Evolutionary conservation across 2,888 invertebrate species (phyloP), one percentile per base, ranked within the genome.

Genomic region (Cerceris ruficornis): DNA sequence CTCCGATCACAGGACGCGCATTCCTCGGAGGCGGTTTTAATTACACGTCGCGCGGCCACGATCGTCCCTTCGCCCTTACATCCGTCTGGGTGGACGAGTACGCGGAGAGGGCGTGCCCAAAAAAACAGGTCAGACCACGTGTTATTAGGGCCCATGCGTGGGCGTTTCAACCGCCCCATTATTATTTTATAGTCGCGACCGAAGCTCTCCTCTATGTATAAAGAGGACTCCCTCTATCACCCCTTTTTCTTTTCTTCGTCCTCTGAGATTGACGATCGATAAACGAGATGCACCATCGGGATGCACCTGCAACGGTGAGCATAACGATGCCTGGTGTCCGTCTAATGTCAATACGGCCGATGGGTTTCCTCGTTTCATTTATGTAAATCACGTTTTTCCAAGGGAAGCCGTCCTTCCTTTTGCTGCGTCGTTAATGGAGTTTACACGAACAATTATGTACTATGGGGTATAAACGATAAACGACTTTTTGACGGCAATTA

Each of bases 21-120:
- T 74, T 57, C 61, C 81, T 72, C 49, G 82, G 58, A 82, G 84
- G 84, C 80, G 82, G 85, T 84, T 84, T 84, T 84, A 84, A 84
- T 84, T 82, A 84, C 76, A 84, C 80, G 71, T 82, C 80, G 74
- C 81, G 42, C 66, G 73, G 58, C 70, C 69, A 54, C 46, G 55
- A 64, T 54, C 71, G 60, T 80, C 69, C 75, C 68, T 72, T 55
- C 59, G 41, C 43, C 64, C 55, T 28, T 57, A 50, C 59, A 46
- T 68, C 74, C 70, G 62, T 70, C 73, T 62, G 58, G 72, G 14
- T 13, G 49, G 54, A 67, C 59, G 72, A 54, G 41, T 59, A 69
- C 55, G 69, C 50, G 43, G 50, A 60, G 39, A 17, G 60, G 77
- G 80, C 85, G 85, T 80, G 39, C 54, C 80, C 77, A 77, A 79